Base-by-base conservation (phyloP, 2,888 invertebrate species). In the Caenorhabditis zanzibari region DNA sequence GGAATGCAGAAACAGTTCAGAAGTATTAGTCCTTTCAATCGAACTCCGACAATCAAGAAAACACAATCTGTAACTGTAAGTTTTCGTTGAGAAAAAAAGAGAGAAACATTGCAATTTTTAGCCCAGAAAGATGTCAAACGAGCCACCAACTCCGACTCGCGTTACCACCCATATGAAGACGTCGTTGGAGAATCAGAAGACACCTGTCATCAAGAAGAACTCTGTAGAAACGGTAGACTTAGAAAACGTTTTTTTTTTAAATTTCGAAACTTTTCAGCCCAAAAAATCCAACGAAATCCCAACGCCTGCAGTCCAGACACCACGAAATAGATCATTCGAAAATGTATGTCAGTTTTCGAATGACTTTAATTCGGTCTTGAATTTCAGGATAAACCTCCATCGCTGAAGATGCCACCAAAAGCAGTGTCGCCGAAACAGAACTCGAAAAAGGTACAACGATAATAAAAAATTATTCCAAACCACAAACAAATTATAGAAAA, bases 31-130 rank as follows among this genome's bases (percentile, higher is more conserved):
- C 64, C 64, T 32, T 66, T 66, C 32, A 38, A 66, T 49, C 41
- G 44, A 19, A 66, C 64, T 0, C 64, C 64, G 2, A 63, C 63
- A 16, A 63, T 28, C 0, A 61, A 63, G 63, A 63, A 35, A 19
- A 63, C 63, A 16, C 63, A 63, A 16, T 63, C 63, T 24, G 59
- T 38, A 38, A 59, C 59, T 19, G 59, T 59, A 2, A 22, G 59
- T 22, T 22, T 32, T 47, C 19, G 2, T 4, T 1, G 9, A 54
- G 19, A 26, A 22, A n/a, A 9, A 1, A 9, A 22, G n/a, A n/a
- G n/a, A n/a, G n/a, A n/a, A n/a, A n/a, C n/a, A 35, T 44, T 44
- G 44, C 44, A 14, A 32, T 32, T 52, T 54, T 54, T 14, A 54
- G 54, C 54, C 26, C 54, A 54, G 26, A 54, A 24, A 47, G 44